Evolutionary conservation across 2,797 vertebrate genomes (phyloP), one percentile per base, ranked within the genome.

Genomic region (Scarus forsteni): DNA sequence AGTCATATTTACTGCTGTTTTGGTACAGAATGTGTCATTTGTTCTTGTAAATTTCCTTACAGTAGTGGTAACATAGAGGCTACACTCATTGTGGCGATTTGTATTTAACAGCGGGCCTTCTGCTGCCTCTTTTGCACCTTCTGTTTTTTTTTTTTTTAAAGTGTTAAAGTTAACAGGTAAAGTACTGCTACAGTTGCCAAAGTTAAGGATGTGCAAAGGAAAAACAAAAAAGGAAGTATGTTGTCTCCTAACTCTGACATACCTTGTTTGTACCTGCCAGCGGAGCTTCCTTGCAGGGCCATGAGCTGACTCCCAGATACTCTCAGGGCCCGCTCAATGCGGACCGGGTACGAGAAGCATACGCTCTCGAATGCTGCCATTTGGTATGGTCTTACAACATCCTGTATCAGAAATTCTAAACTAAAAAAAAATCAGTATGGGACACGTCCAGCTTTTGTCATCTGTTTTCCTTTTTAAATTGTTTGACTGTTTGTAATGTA

Each of bases 261-360:
- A 98, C 98, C 98, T 99, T 99, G 98, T 99, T 99, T 99, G 98
- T 99, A 99, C 98, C 98, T 97, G 98, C 98, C 98, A 99, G 98
- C 97, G 98, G 97, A 97, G 96, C 96, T 99, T 99, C 98, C 94
- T 99, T 99, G 98, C 98, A 99, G 98, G 27, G 98, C 97, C 97
- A 96, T 97, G 97, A 98, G 97, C 97, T 98, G 98, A 98, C 97
- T 97, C 96, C 97, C 96, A 97, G 97, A 97, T 98, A 98, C 96
- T 98, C 97, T 98, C 98, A 98, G 97, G 97, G 97, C 98, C 98
- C 98, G 98, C 98, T 98, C 98, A 99, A 97, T 98, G 98, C 98
- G 97, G 98, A 99, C 97, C 97, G 97, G 97, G 98, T 99, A 99
- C 96, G 98, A 99, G 98, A 98, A 97, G 97, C 97, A 97, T 98